Percentiles rank a stretch among this genome's conserved stretches.
Evolutionary conservation across 2,797 vertebrate species (phyloP).

Genomic region (Carcharodon carcharias): DNA sequence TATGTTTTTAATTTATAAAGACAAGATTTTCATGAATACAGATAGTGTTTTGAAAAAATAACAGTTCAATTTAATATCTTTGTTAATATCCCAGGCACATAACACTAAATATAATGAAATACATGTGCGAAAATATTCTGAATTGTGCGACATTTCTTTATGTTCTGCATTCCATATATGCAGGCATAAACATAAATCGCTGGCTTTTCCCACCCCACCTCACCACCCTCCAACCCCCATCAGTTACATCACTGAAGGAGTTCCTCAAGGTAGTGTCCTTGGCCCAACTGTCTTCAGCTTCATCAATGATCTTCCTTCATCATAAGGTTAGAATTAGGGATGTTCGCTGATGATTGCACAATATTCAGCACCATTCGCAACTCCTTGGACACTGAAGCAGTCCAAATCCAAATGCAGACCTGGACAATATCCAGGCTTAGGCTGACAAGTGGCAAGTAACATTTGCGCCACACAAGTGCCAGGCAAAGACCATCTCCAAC

Average conservation of each 20-base stretch:
- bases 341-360: too few species aligned
- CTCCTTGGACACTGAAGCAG: too few species aligned
- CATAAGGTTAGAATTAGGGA: too few species aligned
- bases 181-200: background rate
- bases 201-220: background rate
- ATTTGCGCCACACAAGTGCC: too few species aligned
- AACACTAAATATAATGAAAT: background rate
- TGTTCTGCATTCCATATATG: background rate
- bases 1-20: background rate
- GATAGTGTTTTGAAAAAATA: constrained; percentile 23
- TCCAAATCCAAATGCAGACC: too few species aligned
- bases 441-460: too few species aligned
- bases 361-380: too few species aligned
- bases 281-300: too few species aligned
- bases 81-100: background rate
- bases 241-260: background rate
- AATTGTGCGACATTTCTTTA: background rate
- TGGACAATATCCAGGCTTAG: too few species aligned
- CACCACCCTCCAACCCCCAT: background rate
- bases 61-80: constrained; percentile 40
- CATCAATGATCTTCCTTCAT: too few species aligned
- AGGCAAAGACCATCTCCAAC: too few species aligned
- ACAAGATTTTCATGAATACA: background rate
- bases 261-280: too few species aligned
- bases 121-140: background rate